These are phyloP conservation scores for Dinoponera quadriceps DNA, from an alignment of 1,140 invertebrate genomes.

Conservation along the genomic window DNA sequence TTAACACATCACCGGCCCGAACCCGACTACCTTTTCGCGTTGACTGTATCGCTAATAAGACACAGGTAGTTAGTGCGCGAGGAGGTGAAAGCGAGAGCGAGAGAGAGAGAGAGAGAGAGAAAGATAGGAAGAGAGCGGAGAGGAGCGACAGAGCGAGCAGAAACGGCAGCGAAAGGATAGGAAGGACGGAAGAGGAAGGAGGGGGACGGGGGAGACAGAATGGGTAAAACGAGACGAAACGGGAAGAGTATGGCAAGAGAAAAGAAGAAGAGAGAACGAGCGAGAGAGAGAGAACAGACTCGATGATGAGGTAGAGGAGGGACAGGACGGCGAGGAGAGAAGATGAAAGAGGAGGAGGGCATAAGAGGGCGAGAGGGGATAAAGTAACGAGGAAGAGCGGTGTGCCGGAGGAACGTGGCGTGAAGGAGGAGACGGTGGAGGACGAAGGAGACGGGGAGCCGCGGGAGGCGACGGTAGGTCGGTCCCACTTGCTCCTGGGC, in stretches of 20 bases:
- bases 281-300: neutral
- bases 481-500: conserved; percentile 61
- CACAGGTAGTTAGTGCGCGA: conserved; percentile 81
- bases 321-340: conserved; percentile 40
- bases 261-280: neutral
- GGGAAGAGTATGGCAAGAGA: neutral
- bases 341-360: conserved; percentile 29
- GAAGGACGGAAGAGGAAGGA: conserved; percentile 1
- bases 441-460: conserved; percentile 28
- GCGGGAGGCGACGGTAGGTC: conserved; percentile 38
- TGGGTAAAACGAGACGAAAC: conserved; percentile 58
- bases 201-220: conserved; percentile 21
- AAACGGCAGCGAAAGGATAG: conserved; percentile 1
- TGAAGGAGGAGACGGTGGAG: neutral
- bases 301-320: conserved; percentile 56
- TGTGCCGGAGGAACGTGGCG: conserved; percentile 48
- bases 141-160: conserved; percentile 25
- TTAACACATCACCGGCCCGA: conserved; percentile 81
- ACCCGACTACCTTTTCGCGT: conserved; percentile 82
- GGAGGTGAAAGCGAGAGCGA: conserved; percentile 67
- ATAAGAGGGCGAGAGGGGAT: neutral
- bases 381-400: conserved; percentile 54
- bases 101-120: conserved; percentile 63
- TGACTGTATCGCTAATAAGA: conserved; percentile 85
- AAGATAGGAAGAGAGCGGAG: conserved; percentile 33